Base-by-base conservation (phyloP, 2,797 vertebrate species). In the Lagocephalus sceleratus region DNA sequence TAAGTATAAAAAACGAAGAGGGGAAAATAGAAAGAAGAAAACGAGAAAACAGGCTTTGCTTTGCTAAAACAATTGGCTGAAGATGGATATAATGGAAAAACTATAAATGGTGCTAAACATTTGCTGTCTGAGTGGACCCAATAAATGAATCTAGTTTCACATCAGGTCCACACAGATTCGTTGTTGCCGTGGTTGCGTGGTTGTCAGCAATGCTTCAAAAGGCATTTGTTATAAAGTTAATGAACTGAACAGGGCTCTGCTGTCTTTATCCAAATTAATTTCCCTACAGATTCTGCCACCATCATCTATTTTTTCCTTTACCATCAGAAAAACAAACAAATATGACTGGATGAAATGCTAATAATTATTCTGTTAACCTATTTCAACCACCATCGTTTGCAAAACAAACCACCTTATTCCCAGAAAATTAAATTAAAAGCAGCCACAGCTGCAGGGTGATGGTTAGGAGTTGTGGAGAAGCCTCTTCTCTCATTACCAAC, bases 151-250 rank as follows among this genome's bases (percentile, higher is more conserved):
- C 40, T 10, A 42, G 40, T 19, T 42, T 42, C 40, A 42, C 32
- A 35, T 54, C 17, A 8, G 26, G 17, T 38, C 25, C 6, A 17
- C 49, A 22, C 6, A 47, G 23, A 51, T 45, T 22, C 46, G 19
- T 51, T 35, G 44, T 58, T 57, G 53, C 49, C 56, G 19, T 58
- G 47, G 47, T 60, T 62, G 40, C 43, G 14, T 35, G 39, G 47
- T 32, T 51, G 51, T 57, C 57, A 62, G 51, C 42, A 53, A 29
- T 35, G 25, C 26, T 45, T 63, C 32, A 60, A 49, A 51, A 54
- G 41, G n/a, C 19, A 60, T 68, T 68, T 57, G 49, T 68, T 55
- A 29, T 44, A 46, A 50, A 38, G 38, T 48, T 53, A 23, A 51
- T 43, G 47, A 51, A 65, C 44, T 62, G 41, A 68, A 67, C 47